These are phyloP conservation scores for Mus spicilegus DNA, from an alignment of 2,113 vertebrate species.

Conservation along the genomic window DNA sequence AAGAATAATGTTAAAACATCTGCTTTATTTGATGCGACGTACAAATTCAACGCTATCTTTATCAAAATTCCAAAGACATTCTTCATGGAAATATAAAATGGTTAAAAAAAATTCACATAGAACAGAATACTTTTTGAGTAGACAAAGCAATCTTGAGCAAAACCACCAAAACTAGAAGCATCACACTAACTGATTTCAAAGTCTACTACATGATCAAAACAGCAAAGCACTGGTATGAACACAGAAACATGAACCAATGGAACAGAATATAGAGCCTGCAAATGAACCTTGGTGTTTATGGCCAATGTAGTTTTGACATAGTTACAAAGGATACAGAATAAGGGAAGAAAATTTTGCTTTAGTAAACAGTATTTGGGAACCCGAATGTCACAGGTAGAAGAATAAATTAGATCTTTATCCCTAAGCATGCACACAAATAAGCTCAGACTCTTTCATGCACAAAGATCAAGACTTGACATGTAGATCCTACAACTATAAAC, in stretches of 20 bases:
- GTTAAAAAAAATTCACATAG: not conserved
- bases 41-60: not conserved
- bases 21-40: not conserved
- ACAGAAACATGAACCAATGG: not conserved
- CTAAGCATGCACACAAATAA: not conserved
- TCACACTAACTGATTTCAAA: not conserved
- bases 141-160: not conserved
- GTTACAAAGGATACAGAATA: not conserved
- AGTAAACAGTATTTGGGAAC: not conserved
- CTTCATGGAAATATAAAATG: not conserved
- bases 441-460: not conserved
- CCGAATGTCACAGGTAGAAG: not conserved
- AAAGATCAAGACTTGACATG: not conserved
- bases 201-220: not conserved
- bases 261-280: not conserved
- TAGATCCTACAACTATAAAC: not conserved
- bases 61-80: not conserved
- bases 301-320: not conserved
- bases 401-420: not conserved
- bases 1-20: not conserved
- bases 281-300: not conserved
- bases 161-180: not conserved
- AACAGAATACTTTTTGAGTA: not conserved
- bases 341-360: not conserved
- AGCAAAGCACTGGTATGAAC: not conserved